Evolutionary conservation across 1,140 invertebrate species (phyloP), one percentile per base, ranked within the genome.

Genomic region (Solen grandis): DNA sequence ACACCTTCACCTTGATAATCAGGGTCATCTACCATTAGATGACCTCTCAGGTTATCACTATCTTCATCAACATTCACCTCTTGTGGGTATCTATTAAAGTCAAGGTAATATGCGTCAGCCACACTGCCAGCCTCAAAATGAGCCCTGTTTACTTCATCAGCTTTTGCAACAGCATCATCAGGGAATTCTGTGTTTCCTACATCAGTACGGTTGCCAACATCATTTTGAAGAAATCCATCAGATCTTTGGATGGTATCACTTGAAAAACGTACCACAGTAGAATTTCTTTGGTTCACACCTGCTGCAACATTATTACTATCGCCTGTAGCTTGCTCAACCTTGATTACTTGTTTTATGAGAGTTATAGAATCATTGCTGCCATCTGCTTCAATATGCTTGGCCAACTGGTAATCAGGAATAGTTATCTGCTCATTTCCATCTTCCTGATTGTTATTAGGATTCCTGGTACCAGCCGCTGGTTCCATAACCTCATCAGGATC

Each of bases 311-410:
- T 36, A 5, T 22, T 25, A n/a, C n/a, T n/a, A 41, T 66, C 31
- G 27, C 29, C 38, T 41, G 27, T 25, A 13, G 22, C 29, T 41
- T 41, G 38, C 19, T 46, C 5, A 66, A 46, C 25, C 27, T 66
- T 41, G 54, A 31, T 31, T 33, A 1, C 41, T 27, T 69, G 66
- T 69, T 69, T 69, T 4, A 54, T 0, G 33, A 52, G 4, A 27
- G 66, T 69, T 31, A 69, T 69, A 8, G 66, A 69, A 19, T 69
- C 66, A 69, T 69, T 50, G 22, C 25, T 27, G 1, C 16, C n/a
- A 22, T 25, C 3, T 27, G 29, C 0, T 3, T 54, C 46, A 2
- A 35, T 22, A n/a, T n/a, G n/a, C 13, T 0, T n/a, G 1, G 52
- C 22, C 22, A 22, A 70, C 33, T 57, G 68, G n/a, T 70, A 70